Evolutionary conservation across 2,797 vertebrate genomes (phyloP), one percentile per base, ranked within the genome.

Genomic region (Coracias cyanogaster): DNA sequence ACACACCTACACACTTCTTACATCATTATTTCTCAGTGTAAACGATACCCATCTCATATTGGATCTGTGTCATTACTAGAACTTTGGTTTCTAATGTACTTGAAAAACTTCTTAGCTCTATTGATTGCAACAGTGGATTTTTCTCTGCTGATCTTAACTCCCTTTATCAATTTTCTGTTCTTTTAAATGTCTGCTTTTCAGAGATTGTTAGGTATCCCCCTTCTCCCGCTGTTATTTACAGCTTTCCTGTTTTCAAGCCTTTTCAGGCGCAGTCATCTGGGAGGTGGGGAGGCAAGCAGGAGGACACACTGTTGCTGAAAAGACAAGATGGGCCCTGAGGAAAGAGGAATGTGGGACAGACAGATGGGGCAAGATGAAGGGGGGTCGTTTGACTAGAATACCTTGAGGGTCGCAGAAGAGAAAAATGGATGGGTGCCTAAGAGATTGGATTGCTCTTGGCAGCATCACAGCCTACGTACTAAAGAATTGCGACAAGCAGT

Each of bases 361-460:
- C 72, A 94, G 93, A 96, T 85, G 91, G 95, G 92, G 51, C 77
- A 93, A 52, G 81, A 49, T 3, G 33, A 41, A 52, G 72, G 45
- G 24, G 45, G 69, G 16, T 33, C 57, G 15, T 19, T 71, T 54
- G 66, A 61, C 70, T 79, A 3, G 5, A 74, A 65, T 72, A 79
- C 71, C 93, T 95, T 13, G 67, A 85, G 93, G 91, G 84, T 80
- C 71, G 85, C 71, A 35, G 46, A 28, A 22, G 62, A 67, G 84
- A 71, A 76, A n/a, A 70, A 79, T 73, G 84, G 82, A 52, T 55
- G 89, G 73, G 71, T 70, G 89, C 93, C 55, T 57, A 2, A 33
- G 71, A 94, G 89, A 96, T 80, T 87, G 87, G 89, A 94, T 97
- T 80, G 67, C 52, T 93, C 24, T 29, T 89, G 94, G 93, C 96